Conservation (phyloP, 2,888 invertebrate species). For the Lathronympha strigana region DNA sequence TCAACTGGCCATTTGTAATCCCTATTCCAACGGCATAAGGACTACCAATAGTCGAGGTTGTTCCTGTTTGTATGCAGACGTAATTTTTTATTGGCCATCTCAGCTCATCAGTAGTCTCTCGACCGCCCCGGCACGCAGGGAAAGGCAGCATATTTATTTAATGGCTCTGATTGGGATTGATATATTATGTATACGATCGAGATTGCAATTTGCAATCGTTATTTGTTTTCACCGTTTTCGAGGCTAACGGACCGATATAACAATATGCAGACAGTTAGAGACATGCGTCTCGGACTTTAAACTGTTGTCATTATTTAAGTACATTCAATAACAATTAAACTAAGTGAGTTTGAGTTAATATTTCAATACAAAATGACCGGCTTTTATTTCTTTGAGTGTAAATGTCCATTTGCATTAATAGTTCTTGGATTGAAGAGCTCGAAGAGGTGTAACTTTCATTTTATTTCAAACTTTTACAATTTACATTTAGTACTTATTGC, state of each 20-base stretch:
- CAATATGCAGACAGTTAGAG: background rate
- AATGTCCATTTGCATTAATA: too few relatives aligned
- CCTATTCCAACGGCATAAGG: too few relatives aligned
- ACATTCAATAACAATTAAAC: background rate
- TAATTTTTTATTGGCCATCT: conserved; percentile 20
- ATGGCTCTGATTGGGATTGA: conserved; percentile 25
- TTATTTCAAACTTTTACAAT: background rate
- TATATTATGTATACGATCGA: conserved; percentile 31
- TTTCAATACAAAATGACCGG: too few relatives aligned
- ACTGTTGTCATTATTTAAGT: background rate
- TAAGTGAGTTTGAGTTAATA: too few relatives aligned
- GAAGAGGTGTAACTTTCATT: conserved; percentile 2
- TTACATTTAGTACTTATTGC: background rate
- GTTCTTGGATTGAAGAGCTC: too few relatives aligned
- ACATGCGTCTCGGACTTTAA: background rate
- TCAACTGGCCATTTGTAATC: too few relatives aligned
- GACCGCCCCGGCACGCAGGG: conserved; percentile 29
- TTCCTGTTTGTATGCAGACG: too few relatives aligned
- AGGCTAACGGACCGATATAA: background rate
- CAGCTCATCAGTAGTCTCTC: background rate
- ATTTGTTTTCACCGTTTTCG: conserved; percentile 13
- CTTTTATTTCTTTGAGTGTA: too few relatives aligned
- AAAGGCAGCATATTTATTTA: conserved; percentile 30
- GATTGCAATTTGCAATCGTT: conserved; percentile 23
- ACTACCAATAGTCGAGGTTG: too few relatives aligned